Evolutionary conservation across 2,888 invertebrate genomes (phyloP).

Genomic region (Steinernema scapterisci): DNA sequence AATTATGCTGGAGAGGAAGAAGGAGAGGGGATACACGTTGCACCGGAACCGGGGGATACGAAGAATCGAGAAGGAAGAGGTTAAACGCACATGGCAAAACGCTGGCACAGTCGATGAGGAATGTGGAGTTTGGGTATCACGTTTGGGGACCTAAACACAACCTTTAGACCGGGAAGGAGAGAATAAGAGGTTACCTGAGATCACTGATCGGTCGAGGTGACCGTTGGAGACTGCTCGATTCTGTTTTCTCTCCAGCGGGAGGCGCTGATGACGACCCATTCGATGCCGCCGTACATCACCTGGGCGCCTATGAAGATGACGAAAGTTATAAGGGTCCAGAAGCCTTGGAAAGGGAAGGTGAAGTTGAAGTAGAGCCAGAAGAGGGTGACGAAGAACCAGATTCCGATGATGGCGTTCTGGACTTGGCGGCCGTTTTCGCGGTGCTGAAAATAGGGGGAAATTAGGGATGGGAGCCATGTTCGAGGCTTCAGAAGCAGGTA

Average conservation of each 20-base stretch:
- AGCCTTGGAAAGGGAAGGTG: constrained; percentile 39
- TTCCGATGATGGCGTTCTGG: constrained; percentile 47
- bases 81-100: constrained; percentile 7
- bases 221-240: constrained; percentile 16
- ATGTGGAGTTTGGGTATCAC: neutral
- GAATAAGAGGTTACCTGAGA: neutral
- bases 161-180: too few species aligned
- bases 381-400: constrained; percentile 58
- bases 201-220: neutral
- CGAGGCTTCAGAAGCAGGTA: neutral
- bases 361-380: constrained; percentile 57
- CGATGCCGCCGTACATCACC: constrained; percentile 56
- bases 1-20: neutral
- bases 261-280: constrained; percentile 49
- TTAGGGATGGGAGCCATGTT: too few species aligned
- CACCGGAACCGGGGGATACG: too few species aligned
- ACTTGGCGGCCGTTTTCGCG: constrained; percentile 44
- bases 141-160: neutral
- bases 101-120: constrained; percentile 15
- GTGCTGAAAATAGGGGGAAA: constrained; percentile 42
- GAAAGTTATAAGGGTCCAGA: constrained; percentile 36
- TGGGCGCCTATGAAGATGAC: constrained; percentile 44
- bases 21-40: constrained; percentile 9
- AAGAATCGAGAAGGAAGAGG: neutral
- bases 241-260: neutral